These are phyloP conservation scores for Merodon equestris DNA, from an alignment of 2,888 invertebrate species.

Conservation along the genomic window DNA sequence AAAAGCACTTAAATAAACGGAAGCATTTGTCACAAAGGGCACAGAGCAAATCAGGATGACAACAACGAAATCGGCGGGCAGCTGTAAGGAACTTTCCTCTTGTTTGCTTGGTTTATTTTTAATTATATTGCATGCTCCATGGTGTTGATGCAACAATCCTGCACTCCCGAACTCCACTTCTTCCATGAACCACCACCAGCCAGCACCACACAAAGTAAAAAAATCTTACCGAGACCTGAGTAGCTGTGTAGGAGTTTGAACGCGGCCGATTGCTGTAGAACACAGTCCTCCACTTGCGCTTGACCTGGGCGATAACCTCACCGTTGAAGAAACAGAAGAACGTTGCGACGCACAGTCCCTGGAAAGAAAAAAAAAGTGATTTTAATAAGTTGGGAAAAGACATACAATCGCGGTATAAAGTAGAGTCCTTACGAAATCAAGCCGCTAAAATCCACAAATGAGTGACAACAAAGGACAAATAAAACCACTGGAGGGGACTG, in stretches of 20 bases:
- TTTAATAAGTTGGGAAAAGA: too few species aligned
- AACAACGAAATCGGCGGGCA: too few species aligned
- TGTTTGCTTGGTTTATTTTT: background rate
- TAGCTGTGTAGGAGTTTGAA: slow-evolving; percentile 91
- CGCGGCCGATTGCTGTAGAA: slow-evolving; percentile 85
- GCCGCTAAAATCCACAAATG: background rate
- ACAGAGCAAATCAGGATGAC: background rate
- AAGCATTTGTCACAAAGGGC: background rate
- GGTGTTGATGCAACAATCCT: too few species aligned
- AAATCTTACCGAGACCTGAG: slow-evolving; percentile 91
- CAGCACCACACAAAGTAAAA: slow-evolving; percentile 70
- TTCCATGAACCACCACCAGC: background rate
- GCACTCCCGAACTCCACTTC: too few species aligned
- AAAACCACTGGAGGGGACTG: too few species aligned
- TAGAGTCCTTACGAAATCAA: background rate
- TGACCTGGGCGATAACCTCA: slow-evolving; percentile 93
- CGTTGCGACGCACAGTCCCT: slow-evolving; percentile 95
- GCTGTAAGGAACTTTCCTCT: too few species aligned
- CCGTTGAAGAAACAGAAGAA: slow-evolving; percentile 97
- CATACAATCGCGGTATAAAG: background rate
- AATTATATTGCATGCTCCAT: slow-evolving; percentile 4
- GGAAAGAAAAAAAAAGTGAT: slow-evolving; percentile 71
- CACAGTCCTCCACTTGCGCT: slow-evolving; percentile 87
- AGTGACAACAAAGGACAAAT: too few species aligned
- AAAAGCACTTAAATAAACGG: background rate